Evolutionary conservation across 2,888 invertebrate species (phyloP).

Genomic region (Heliconius ethilla): DNA sequence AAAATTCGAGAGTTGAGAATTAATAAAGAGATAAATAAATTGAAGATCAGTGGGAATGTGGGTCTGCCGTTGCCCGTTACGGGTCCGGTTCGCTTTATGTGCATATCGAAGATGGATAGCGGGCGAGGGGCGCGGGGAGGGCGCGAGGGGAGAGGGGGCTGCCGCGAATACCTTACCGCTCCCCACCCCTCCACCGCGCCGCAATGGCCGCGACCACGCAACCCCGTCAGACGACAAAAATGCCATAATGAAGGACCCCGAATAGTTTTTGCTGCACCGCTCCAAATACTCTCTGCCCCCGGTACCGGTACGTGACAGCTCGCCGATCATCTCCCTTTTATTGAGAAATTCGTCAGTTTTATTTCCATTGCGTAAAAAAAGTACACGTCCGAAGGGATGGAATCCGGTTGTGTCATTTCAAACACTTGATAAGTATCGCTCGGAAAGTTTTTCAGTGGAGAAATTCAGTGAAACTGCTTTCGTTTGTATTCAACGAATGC

Average conservation of each 20-base stretch:
- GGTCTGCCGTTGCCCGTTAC: slow-evolving; percentile 79
- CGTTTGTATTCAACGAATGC: slow-evolving; percentile 75
- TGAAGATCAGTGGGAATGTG: slow-evolving; percentile 79
- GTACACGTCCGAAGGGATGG: slow-evolving; percentile 66
- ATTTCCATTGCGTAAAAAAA: slow-evolving; percentile 68
- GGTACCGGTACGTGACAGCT: slow-evolving; percentile 77
- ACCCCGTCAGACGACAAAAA: slow-evolving; percentile 82
- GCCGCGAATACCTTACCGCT: slow-evolving; percentile 55
- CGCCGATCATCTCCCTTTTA: slow-evolving; percentile 79
- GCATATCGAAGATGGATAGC: slow-evolving; percentile 81
- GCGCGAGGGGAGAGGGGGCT: slow-evolving; percentile 48
- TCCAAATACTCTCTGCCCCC: slow-evolving; percentile 77
- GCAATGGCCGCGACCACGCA: slow-evolving; percentile 78
- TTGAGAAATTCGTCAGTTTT: slow-evolving; percentile 83
- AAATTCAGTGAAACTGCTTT: slow-evolving; percentile 75
- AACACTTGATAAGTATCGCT: slow-evolving; percentile 82
- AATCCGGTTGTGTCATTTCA: slow-evolving; percentile 82
- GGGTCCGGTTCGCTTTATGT: slow-evolving; percentile 80
- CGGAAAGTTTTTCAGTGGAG: slow-evolving; percentile 69
- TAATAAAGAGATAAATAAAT: slow-evolving; percentile 82
- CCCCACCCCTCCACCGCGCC: slow-evolving; percentile 51
- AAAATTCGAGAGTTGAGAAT: slow-evolving; percentile 77
- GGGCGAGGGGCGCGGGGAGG: slow-evolving; percentile 60
- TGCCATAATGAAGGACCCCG: slow-evolving; percentile 81
- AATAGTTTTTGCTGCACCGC: slow-evolving; percentile 81